Conservation (phyloP, 2,113 vertebrate species). For the Ibidorhyncha struthersii region DNA sequence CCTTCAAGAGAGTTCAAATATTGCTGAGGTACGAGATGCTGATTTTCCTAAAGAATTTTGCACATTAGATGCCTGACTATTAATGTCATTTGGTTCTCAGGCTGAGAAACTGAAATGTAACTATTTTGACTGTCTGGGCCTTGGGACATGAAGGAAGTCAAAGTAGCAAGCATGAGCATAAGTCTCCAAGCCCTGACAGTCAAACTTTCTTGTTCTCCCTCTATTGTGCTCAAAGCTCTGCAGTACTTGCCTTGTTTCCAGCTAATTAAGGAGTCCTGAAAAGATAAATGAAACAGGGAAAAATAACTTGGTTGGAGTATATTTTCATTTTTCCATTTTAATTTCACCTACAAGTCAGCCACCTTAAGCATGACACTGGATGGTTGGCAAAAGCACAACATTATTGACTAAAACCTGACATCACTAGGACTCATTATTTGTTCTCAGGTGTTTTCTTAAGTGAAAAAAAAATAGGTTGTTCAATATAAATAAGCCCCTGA, state of each 20-base stretch:
- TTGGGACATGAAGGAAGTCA: background rate
- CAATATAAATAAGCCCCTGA: slow-evolving; percentile 8
- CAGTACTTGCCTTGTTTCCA: background rate
- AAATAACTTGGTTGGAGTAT: background rate
- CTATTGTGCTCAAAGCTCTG: background rate
- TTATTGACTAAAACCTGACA: background rate
- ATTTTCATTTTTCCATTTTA: slow-evolving; percentile 18
- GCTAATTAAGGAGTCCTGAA: background rate
- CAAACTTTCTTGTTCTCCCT: background rate
- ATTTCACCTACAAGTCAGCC: background rate
- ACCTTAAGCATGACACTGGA: background rate
- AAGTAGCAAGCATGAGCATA: background rate
- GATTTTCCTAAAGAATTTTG: background rate
- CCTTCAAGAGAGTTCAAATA: background rate
- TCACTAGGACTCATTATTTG: background rate
- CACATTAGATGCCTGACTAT: background rate
- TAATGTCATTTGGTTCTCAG: background rate
- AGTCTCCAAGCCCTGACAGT: background rate
- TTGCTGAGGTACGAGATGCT: background rate
- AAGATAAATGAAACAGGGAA: background rate
- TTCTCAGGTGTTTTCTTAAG: background rate
- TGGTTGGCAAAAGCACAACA: background rate
- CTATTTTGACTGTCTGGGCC: background rate
- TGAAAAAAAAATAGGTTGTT: background rate
- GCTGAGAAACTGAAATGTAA: background rate